Percentiles rank a stretch among this genome's conserved stretches.
Conservation (phyloP, 2,113 vertebrate genomes). For the Taxidea taxus region DNA sequence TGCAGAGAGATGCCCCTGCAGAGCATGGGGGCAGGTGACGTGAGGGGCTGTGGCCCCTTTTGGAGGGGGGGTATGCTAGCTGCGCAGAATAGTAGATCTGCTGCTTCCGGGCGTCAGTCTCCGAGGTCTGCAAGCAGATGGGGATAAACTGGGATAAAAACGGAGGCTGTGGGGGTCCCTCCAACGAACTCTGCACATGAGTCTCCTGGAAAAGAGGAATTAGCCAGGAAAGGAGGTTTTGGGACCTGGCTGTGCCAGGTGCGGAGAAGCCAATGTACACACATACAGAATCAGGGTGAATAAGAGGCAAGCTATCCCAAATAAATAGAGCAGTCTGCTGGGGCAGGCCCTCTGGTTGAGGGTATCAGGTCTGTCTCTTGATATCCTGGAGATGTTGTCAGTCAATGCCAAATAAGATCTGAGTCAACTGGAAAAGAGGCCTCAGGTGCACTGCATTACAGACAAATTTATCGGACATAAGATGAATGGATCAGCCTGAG, state of each 20-base stretch:
- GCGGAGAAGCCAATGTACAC: not conserved
- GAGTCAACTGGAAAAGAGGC: slow-evolving; percentile 6
- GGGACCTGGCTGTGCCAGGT: not conserved
- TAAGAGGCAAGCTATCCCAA: not conserved
- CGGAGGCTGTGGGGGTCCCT: not conserved
- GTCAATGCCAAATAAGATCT: slow-evolving; percentile 48
- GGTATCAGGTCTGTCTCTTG: slow-evolving; percentile 38
- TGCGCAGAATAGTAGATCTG: not conserved
- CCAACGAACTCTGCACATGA: not conserved
- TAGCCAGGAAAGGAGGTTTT: not conserved
- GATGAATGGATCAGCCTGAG: not conserved
- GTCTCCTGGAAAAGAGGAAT: not conserved
- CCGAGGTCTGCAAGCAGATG: not conserved
- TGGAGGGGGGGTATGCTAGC: not conserved
- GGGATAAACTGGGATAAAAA: slow-evolving; percentile 1
- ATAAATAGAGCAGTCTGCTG: not conserved
- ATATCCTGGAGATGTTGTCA: slow-evolving; percentile 35
- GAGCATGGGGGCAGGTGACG: not conserved
- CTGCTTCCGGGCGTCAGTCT: not conserved
- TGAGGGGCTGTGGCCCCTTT: not conserved
- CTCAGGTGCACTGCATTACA: not conserved
- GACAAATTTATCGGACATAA: not conserved
- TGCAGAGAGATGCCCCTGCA: not conserved
- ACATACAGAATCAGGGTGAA: not conserved
- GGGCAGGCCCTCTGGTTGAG: not conserved